Conservation (phyloP, 2,113 vertebrate species). For the Python bivittatus region DNA sequence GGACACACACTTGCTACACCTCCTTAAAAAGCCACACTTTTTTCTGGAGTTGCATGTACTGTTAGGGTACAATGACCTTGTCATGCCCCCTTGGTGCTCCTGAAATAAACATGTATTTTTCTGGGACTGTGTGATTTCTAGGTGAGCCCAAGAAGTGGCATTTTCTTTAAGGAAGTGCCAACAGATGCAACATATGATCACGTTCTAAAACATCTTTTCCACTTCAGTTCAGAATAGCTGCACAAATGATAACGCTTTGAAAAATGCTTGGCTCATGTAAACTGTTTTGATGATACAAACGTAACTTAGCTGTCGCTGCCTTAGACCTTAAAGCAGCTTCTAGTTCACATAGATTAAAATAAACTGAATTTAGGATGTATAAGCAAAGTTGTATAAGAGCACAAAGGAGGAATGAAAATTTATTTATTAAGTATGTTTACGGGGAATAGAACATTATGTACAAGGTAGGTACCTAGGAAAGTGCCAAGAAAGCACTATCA, state of each 20-base stretch:
- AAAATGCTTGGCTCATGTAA: neutral
- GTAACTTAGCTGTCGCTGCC: neutral
- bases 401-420: neutral
- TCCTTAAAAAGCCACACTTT: neutral
- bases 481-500: constrained; percentile 43
- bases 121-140: neutral
- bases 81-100: neutral
- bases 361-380: constrained; percentile 3
- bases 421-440: neutral
- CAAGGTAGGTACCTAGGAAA: constrained; percentile 16
- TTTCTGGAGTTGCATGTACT: neutral
- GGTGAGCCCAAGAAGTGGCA: neutral
- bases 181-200: neutral
- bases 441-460: constrained; percentile 1
- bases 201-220: neutral
- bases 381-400: constrained; percentile 4
- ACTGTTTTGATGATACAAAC: neutral
- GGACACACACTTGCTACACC: neutral
- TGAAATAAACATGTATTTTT: neutral
- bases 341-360: constrained; percentile 8
- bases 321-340: neutral
- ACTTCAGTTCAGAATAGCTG: neutral
- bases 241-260: neutral
- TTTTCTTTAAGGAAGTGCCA: neutral
- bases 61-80: neutral